Evolutionary conservation across 2,888 invertebrate species (phyloP).

Genomic region (Rhamnusium bicolor): DNA sequence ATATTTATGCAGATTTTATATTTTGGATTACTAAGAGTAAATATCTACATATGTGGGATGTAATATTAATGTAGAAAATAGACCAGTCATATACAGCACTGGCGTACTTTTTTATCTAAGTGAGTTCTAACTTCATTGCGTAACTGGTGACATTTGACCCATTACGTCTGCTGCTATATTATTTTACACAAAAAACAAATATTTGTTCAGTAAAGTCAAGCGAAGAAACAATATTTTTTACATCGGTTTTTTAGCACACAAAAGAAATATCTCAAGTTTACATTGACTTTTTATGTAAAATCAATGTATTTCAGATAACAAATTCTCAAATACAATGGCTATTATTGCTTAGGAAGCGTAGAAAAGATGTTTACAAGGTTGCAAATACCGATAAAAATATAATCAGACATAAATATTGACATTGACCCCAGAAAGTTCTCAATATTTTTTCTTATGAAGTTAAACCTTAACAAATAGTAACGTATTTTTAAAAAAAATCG

Average conservation of each 20-base stretch:
- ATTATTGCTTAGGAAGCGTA: background rate
- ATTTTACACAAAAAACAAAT: background rate
- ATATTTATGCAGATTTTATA: too few relatives aligned
- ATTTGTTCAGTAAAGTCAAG: background rate
- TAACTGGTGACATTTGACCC: conserved; percentile 4
- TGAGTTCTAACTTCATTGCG: too few relatives aligned
- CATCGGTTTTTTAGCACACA: background rate
- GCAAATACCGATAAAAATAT: background rate
- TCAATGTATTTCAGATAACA: background rate
- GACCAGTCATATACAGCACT: too few relatives aligned
- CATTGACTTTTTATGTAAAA: background rate
- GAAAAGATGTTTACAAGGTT: background rate
- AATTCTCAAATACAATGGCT: background rate
- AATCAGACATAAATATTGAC: background rate
- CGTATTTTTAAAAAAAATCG: too few relatives aligned
- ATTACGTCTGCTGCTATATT: background rate
- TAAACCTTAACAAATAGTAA: too few relatives aligned
- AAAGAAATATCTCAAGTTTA: background rate
- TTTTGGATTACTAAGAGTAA: too few relatives aligned
- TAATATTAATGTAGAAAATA: too few relatives aligned
- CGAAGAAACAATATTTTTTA: background rate
- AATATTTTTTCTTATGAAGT: too few relatives aligned
- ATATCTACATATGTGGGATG: too few relatives aligned
- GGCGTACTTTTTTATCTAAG: too few relatives aligned
- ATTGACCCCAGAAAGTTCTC: background rate